Base-by-base conservation (phyloP, 1,140 invertebrate genomes). In the Halictus rubicundus region DNA sequence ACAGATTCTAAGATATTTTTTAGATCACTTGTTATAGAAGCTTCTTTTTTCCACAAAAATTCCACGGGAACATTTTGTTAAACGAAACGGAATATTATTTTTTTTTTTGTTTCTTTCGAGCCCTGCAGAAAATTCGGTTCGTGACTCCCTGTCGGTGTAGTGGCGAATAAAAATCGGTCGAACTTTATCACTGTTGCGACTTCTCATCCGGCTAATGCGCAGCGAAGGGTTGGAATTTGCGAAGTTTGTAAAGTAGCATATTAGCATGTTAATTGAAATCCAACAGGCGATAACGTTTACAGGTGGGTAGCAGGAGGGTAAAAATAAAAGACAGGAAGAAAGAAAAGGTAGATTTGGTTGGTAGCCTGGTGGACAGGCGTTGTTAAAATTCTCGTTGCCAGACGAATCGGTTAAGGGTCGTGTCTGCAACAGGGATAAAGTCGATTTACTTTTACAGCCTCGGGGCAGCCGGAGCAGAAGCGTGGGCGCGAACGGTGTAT, bases 381-480 rank as follows among this genome's bases (percentile, higher is more conserved):
- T 59, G 42, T 70, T 39, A 59, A 70, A 70, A 70, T 57, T 70
- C 52, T 37, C 32, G 14, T 39, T 16, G 32, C 12, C 68, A 39
- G 68, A 70, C 32, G 21, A 16, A 72, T 60, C 59, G 60, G 42
- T 72, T 63, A 49, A 61, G 65, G 21, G 52, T 60, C n/a, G 65
- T 37, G 49, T 32, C 42, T 77, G 42, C 68, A 61, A 63, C 39
- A 54, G 21, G 77, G 49, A 64, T 64, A 74, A 82, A 73, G 59
- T 82, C 74, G 81, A 85, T 85, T 84, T 80, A 78, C 69, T 83
- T 73, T 77, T 64, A 66, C 66, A 52, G 61, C 82, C 78, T 63
- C 10, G 85, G 66, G 78, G 82, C 82, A 65, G 66, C 25, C 61
- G 49, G 49, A 5, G 78, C 59, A 68, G 74, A 37, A 61, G 65